Evolutionary conservation across 2,888 invertebrate genomes (phyloP).

Genomic region (Standfussiana lucernea): DNA sequence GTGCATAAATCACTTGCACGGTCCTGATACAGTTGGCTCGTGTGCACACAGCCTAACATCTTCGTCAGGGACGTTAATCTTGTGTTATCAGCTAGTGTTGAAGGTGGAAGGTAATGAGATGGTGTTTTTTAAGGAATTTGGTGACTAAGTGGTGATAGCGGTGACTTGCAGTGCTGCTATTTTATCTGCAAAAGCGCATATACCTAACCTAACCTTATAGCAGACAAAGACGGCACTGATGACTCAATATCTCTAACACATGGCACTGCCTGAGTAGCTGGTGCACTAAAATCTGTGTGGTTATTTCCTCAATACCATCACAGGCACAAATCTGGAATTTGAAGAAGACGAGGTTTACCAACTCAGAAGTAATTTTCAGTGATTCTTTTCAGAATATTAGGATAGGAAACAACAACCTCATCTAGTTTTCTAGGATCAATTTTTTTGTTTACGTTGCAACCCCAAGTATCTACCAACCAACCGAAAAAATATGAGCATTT

Average conservation of each 20-base stretch:
- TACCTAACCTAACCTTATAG: too few species aligned
- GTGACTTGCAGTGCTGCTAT: background rate
- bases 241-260: background rate
- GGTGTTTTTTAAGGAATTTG: background rate
- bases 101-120: constrained; percentile 42
- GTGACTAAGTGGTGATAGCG: constrained; percentile 3
- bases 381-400: background rate
- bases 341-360: background rate
- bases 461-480: background rate
- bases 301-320: background rate
- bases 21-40: constrained; percentile 65
- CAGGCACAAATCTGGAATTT: background rate
- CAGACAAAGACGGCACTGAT: background rate
- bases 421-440: background rate
- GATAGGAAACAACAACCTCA: too few species aligned
- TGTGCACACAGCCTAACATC: constrained; percentile 67
- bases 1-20: constrained; percentile 73
- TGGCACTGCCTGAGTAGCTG: too few species aligned
- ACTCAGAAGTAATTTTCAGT: background rate
- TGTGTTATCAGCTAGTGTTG: constrained; percentile 59
- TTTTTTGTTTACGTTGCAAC: background rate
- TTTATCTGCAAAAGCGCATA: background rate
- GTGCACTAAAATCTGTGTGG: background rate
- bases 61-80: constrained; percentile 61
- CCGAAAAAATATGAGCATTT: background rate